Base-by-base conservation (phyloP, 2,797 vertebrate genomes). In the Eptatretus atami region DNA sequence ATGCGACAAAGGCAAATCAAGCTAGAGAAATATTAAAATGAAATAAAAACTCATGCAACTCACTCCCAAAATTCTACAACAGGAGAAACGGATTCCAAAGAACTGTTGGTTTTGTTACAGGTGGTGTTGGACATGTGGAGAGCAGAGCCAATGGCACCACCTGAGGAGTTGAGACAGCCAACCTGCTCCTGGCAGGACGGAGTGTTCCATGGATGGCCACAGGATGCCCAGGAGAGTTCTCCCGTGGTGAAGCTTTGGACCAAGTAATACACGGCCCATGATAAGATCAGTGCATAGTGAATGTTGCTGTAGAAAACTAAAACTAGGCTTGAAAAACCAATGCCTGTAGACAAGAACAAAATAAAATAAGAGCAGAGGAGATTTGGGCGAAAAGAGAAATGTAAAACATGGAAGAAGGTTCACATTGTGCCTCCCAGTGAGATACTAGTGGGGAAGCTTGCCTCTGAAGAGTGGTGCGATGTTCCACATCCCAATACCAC, bases 251-350 rank as follows among this genome's bases (percentile, higher is more conserved):
- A 61, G 10, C 57, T n/a, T 9, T 61, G 9, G 57, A 24, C 57
- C 57, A 61, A 12, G 57, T 61, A 61, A 24, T 61, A 61, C 1
- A 61, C 15, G 9, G 57, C 57, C 57, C 57, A 61, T n/a, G 57
- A n/a, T n/a, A 61, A 24, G 57, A 61, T 61, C 57, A 61, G 57
- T n/a, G 24, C 24, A 24, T 61, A 61, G 57, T 61, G 24, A 12
- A n/a, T n/a, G 57, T 61, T 61, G 57, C 57, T n/a, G 57, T 61
- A 61, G 57, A 61, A 61, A 12, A 61, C 57, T n/a, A 61, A n/a
- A 24, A 61, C 57, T 24, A 61, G n/a, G 57, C 15, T n/a, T n/a
- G 57, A n/a, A 24, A n/a, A 61, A 24, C 57, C 57, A n/a, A 61
- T n/a, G 57, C 57, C 57, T 61, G 24, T 10, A 11, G 9, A 61